phyloP scores from a whole-genome alignment of 2,888 invertebrate genomes.

The Heliconius erato region DNA sequence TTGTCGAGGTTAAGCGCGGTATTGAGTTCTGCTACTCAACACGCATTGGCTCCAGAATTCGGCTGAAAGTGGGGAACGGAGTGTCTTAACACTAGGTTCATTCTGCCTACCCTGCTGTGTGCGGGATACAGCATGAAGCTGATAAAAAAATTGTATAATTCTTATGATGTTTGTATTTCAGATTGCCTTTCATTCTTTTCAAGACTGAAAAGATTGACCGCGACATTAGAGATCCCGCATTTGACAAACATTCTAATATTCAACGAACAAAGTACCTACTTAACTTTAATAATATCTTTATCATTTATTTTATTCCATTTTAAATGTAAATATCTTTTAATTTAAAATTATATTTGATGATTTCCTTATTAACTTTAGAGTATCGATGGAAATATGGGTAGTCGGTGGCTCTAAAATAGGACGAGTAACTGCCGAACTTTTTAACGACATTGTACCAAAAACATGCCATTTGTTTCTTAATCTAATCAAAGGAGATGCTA shows the following conservation, averaged over 20 bases:
- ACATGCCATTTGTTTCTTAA: conserved; percentile 74
- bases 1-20: no score
- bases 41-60: no score
- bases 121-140: no score
- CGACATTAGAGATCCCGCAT: conserved; percentile 73
- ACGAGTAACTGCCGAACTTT: conserved; percentile 71
- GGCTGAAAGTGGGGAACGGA: no score
- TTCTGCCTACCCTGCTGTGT: no score
- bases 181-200: conserved; percentile 79
- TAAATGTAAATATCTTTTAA: not conserved
- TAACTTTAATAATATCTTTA: no score
- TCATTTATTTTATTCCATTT: no score
- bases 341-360: not conserved
- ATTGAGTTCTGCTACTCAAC: no score
- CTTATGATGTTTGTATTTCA: conserved; percentile 54
- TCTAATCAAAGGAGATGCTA: conserved; percentile 69
- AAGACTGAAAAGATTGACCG: conserved; percentile 77
- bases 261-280: conserved; percentile 66
- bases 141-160: no score
- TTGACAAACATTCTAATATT: conserved; percentile 68
- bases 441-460: conserved; percentile 72
- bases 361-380: conserved; percentile 56
- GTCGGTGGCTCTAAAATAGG: conserved; percentile 78
- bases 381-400: conserved; percentile 76
- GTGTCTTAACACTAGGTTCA: no score